Percentiles rank a stretch among this genome's conserved stretches.
Conservation (phyloP, 2,888 invertebrate genomes). For the Halictus ligatus region DNA sequence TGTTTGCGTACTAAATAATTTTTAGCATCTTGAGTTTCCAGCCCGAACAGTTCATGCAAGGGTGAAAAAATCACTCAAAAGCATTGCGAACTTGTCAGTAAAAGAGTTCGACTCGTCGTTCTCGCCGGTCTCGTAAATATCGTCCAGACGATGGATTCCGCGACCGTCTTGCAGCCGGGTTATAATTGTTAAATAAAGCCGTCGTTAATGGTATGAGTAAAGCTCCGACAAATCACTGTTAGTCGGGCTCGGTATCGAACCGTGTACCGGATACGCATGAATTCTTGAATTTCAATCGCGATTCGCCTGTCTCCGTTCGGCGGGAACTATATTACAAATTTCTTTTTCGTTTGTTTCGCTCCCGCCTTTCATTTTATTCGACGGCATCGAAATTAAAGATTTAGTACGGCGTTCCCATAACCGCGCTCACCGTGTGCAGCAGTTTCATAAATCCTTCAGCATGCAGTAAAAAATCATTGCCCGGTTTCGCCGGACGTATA, state of each 20-base stretch:
- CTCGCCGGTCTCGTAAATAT: slow-evolving; percentile 4
- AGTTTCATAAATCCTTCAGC: slow-evolving; percentile 64
- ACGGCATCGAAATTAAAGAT: slow-evolving; percentile 56
- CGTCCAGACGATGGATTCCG: neutral
- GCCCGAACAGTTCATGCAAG: neutral
- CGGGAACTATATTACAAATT: slow-evolving; percentile 22
- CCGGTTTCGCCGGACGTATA: slow-evolving; percentile 62
- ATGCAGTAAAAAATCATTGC: slow-evolving; percentile 72
- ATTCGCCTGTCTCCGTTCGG: slow-evolving; percentile 31
- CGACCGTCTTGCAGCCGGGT: neutral
- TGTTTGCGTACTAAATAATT: neutral
- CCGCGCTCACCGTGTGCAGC: slow-evolving; percentile 9
- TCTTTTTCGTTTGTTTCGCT: neutral
- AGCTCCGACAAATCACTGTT: neutral
- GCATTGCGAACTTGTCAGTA: neutral
- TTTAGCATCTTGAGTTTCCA: no score
- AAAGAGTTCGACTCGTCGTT: neutral
- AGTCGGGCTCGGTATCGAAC: neutral
- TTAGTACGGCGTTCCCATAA: slow-evolving; percentile 25
- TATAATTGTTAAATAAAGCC: slow-evolving; percentile 37
- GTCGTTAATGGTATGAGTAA: slow-evolving; percentile 10
- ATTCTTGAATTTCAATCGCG: slow-evolving; percentile 66
- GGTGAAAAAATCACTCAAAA: neutral
- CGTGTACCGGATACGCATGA: slow-evolving; percentile 39
- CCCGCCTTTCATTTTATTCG: slow-evolving; percentile 24